Percentiles rank a stretch among this genome's conserved stretches.
These are phyloP conservation scores for Sitta carolinensis DNA, from an alignment of 2,797 vertebrate genomes.

Conservation along the genomic window DNA sequence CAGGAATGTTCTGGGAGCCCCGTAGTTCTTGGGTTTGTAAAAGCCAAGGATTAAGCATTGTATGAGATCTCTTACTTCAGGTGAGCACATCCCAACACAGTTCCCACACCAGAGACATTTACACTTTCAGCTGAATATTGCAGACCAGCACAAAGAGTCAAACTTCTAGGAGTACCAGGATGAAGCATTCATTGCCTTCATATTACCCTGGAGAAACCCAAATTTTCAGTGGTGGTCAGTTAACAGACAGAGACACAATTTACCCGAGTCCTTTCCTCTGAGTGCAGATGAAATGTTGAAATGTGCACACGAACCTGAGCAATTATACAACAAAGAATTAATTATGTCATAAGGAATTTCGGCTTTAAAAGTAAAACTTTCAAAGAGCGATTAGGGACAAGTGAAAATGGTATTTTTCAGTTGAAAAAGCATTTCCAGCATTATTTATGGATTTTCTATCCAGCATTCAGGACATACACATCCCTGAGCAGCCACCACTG, in stretches of 20 bases:
- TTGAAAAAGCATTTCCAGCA: background rate
- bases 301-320: fast-evolving
- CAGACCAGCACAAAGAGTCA: background rate
- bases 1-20: background rate
- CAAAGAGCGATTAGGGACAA: fast-evolving
- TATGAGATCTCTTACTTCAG: background rate
- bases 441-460: background rate
- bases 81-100: background rate
- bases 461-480: background rate
- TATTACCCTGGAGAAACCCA: background rate
- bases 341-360: background rate
- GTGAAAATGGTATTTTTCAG: background rate
- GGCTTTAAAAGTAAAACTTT: background rate
- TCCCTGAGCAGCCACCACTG: background rate
- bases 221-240: background rate
- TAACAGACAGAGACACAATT: background rate
- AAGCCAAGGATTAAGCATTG: background rate
- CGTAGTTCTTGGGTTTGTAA: background rate
- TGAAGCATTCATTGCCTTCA: background rate
- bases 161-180: background rate
- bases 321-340: background rate
- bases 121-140: background rate
- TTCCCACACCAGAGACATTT: background rate
- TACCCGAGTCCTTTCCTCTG: background rate
- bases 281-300: background rate